Base-by-base conservation (phyloP, 2,888 invertebrate genomes). In the Drosophila kokeensis region DNA sequence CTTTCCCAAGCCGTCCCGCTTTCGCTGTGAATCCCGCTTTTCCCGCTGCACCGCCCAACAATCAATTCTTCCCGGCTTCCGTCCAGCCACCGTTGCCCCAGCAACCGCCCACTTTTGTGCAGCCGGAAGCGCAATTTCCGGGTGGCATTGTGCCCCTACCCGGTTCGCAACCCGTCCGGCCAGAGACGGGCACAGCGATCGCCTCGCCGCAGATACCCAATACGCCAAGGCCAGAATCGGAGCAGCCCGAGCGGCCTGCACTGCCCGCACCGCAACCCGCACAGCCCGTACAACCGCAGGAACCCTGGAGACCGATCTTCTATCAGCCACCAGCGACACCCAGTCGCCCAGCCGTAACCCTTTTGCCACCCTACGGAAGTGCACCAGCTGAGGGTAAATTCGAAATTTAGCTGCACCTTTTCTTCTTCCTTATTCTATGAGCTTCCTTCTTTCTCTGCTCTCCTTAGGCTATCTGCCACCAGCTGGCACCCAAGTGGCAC, bases 191-290 rank as follows among this genome's bases (percentile, higher is more conserved):
- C 50, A 91, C 91, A 11, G 91, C 91, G 1, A 91, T 91, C 54
- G 92, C 91, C 11, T 74, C 91, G 1, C 92, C 92, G 11, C 92
- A 92, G 70, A 92, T 92, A 67, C 91, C 92, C 30, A 60, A 67
- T 21, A 42, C 69, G 1, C 82, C 81, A 0, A 60, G 75, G 7
- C 48, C 78, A 13, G 83, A 87, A 36, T 82, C 88, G 0, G 85
- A 84, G 73, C 87, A 81, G 62, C 69, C 69, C 11, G 69, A 52
- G 72, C 89, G 80, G 21, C 76, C 82, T 21, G 65, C 15, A 15
- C 2, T 42, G 10, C 21, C 42, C 21, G 1, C 42, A 42, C 87
- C 34, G 6, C 75, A 38, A 45, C 76, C 60, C 64, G 61, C 76
- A 27, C 81, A 79, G 18, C 36, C 54, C 0, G 45, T n/a, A 6